Evolutionary conservation across 2,113 vertebrate species (phyloP).

Genomic region (Antechinus flavipes): DNA sequence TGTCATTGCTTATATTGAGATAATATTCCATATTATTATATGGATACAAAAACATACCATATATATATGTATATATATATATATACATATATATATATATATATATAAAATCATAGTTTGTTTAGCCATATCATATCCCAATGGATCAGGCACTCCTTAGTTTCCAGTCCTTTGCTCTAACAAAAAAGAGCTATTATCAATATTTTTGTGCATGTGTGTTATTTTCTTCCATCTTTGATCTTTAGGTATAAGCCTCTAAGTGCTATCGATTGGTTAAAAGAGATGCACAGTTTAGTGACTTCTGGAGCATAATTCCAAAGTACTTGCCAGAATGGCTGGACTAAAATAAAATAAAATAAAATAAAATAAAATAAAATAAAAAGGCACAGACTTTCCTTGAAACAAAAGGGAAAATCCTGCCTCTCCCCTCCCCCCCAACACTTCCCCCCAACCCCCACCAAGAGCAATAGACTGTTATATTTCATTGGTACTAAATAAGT

Average conservation of each 20-base stretch:
- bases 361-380: slow-evolving; percentile 30
- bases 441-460: not conserved
- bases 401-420: not conserved
- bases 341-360: slow-evolving; percentile 21
- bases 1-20: not conserved
- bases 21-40: not conserved
- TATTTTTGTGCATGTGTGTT: not conserved
- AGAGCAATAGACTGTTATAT: slow-evolving; percentile 42
- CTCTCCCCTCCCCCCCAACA: not conserved
- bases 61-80: too few relatives aligned
- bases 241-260: not conserved
- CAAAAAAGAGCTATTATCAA: not conserved
- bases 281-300: too few relatives aligned
- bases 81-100: not conserved
- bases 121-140: not conserved
- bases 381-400: not conserved
- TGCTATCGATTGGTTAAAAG: not conserved
- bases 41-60: too few relatives aligned
- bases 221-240: not conserved
- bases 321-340: too few relatives aligned
- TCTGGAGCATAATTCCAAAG: too few relatives aligned
- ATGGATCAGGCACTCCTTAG: not conserved
- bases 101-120: not conserved
- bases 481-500: too few relatives aligned
- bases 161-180: not conserved